These are phyloP conservation scores for Orchesellides sinensis DNA, from an alignment of 2,888 invertebrate genomes.

Conservation along the genomic window DNA sequence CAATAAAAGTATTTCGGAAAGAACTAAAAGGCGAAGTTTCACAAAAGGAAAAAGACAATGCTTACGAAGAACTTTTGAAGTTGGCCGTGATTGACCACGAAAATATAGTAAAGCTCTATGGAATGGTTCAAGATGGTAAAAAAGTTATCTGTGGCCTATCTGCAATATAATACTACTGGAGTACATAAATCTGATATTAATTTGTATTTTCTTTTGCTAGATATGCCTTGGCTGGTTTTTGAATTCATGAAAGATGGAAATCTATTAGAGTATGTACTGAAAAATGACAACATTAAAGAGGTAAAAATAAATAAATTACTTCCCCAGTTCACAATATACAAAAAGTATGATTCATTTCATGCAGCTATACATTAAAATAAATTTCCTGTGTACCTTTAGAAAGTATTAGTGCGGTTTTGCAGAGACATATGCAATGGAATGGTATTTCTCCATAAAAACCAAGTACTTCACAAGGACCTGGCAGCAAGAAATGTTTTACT, in stretches of 20 bases:
- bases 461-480: conserved; percentile 68
- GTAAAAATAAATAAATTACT: no score
- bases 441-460: conserved; percentile 62
- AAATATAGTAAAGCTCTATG: conserved; percentile 68
- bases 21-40: conserved; percentile 20
- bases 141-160: not conserved
- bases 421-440: conserved; percentile 67
- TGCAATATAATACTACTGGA: not conserved
- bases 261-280: conserved; percentile 59
- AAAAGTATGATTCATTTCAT: not conserved
- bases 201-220: conserved; percentile 19
- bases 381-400: conserved; percentile 39
- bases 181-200: not conserved
- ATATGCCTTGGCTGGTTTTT: conserved; percentile 69
- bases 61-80: conserved; percentile 66
- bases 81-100: conserved; percentile 66
- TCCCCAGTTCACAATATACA: not conserved
- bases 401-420: conserved; percentile 55
- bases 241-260: conserved; percentile 71
- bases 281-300: conserved; percentile 57
- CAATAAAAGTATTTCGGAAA: conserved; percentile 61
- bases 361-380: not conserved
- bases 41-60: conserved; percentile 48
- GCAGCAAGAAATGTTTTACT: conserved; percentile 70
- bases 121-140: conserved; percentile 69